Conservation (phyloP, 2,888 invertebrate species). For the Euzetes globulus region DNA sequence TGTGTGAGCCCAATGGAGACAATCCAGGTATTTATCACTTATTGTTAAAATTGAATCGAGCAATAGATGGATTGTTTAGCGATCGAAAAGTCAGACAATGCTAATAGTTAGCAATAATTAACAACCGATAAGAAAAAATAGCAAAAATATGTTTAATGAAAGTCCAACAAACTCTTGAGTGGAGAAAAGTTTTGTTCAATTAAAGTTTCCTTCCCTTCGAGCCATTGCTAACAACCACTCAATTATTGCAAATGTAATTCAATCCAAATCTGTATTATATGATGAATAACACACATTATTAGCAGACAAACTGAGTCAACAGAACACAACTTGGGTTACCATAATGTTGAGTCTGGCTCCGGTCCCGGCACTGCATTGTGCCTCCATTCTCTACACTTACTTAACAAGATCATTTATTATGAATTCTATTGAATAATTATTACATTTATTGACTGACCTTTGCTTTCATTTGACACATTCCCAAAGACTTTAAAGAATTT, state of each 20-base stretch:
- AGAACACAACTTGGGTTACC: not conserved
- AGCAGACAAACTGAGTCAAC: slow-evolving; percentile 20
- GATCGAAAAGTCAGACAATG: too few species aligned
- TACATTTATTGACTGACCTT: too few species aligned
- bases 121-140: not conserved
- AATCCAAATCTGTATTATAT: not conserved
- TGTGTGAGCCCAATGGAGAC: too few species aligned
- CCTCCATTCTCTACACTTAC: not conserved
- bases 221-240: not conserved
- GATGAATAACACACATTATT: slow-evolving; percentile 21
- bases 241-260: slow-evolving; percentile 8
- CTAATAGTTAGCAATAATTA: not conserved
- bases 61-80: too few species aligned
- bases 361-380: not conserved
- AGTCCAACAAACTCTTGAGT: not conserved
- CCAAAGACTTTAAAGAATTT: too few species aligned
- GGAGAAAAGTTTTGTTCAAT: not conserved
- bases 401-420: not conserved
- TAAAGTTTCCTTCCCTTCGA: slow-evolving; percentile 1
- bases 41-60: too few species aligned
- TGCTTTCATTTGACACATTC: too few species aligned
- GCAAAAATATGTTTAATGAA: not conserved
- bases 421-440: not conserved
- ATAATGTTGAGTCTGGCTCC: not conserved
- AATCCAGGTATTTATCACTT: too few species aligned